Evolutionary conservation across 1,140 invertebrate species (phyloP).

Genomic region (Drosophila arawakana): DNA sequence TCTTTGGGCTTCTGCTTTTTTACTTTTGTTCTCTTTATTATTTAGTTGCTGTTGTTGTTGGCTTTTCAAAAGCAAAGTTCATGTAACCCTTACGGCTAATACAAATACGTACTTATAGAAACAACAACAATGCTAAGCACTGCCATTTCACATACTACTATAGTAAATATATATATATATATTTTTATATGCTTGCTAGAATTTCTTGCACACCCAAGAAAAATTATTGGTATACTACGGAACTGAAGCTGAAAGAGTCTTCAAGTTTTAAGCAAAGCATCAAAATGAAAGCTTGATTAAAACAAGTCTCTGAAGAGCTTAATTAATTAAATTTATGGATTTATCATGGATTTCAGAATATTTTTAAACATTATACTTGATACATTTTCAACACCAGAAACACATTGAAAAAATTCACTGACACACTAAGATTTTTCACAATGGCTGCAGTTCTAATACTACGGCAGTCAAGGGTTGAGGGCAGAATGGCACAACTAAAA

Average conservation of each 20-base stretch:
- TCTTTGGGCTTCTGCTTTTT: slow-evolving; percentile 37
- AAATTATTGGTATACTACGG: slow-evolving; percentile 35
- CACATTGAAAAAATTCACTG: no score
- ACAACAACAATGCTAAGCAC: slow-evolving; percentile 41
- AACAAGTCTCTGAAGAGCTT: no score
- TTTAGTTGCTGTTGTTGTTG: slow-evolving; percentile 8
- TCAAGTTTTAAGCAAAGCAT: no score
- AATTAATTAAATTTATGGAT: no score
- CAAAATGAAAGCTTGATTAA: no score
- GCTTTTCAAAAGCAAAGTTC: slow-evolving; percentile 38
- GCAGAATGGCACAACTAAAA: slow-evolving; percentile 21
- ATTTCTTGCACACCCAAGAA: slow-evolving; percentile 21
- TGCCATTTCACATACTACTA: slow-evolving; percentile 25
- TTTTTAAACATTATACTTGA: no score
- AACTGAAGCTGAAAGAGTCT: slow-evolving; percentile 9
- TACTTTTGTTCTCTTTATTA: slow-evolving; percentile 5
- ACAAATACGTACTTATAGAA: slow-evolving; percentile 36
- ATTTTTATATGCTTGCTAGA: slow-evolving; percentile 5
- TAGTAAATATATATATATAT: no score
- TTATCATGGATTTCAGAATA: no score
- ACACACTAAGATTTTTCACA: slow-evolving; percentile 25
- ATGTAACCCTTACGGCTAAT: slow-evolving; percentile 51
- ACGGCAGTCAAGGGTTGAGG: slow-evolving; percentile 21
- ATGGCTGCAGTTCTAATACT: background rate
- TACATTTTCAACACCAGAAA: background rate